Conservation (phyloP, 2,888 invertebrate species). For the Synergus itoensis region DNA sequence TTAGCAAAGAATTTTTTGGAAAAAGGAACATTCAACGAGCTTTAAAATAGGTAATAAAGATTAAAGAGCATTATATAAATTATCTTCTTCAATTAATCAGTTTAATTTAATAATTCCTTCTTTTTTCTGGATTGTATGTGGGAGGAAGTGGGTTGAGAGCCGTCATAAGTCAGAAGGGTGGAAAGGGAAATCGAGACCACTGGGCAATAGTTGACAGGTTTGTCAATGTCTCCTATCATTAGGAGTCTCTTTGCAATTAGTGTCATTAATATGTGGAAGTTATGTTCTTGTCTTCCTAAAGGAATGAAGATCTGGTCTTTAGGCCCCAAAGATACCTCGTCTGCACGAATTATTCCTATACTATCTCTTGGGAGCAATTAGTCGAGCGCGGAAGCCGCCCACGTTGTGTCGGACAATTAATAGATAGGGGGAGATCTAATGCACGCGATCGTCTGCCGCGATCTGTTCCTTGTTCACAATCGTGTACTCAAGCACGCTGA, state of each 20-base stretch:
- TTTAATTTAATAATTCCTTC: neutral
- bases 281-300: neutral
- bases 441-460: constrained; percentile 61
- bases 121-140: too few relatives aligned
- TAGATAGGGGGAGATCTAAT: constrained; percentile 63
- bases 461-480: constrained; percentile 54
- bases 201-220: constrained; percentile 18
- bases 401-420: constrained; percentile 74
- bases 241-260: neutral
- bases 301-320: constrained; percentile 29
- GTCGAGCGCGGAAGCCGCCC: constrained; percentile 72
- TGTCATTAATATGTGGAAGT: constrained; percentile 14
- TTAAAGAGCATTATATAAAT: neutral
- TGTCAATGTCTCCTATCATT: neutral
- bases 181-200: constrained; percentile 15
- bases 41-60: too few relatives aligned
- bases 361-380: constrained; percentile 72
- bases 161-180: constrained; percentile 11
- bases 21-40: too few relatives aligned
- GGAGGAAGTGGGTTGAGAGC: neutral
- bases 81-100: neutral
- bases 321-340: constrained; percentile 8
- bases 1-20: too few relatives aligned
- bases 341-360: constrained; percentile 63
- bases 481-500: constrained; percentile 55